Evolutionary conservation across 2,113 vertebrate species (phyloP), one percentile per base, ranked within the genome.

Genomic region (Oncorhynchus tshawytscha): DNA sequence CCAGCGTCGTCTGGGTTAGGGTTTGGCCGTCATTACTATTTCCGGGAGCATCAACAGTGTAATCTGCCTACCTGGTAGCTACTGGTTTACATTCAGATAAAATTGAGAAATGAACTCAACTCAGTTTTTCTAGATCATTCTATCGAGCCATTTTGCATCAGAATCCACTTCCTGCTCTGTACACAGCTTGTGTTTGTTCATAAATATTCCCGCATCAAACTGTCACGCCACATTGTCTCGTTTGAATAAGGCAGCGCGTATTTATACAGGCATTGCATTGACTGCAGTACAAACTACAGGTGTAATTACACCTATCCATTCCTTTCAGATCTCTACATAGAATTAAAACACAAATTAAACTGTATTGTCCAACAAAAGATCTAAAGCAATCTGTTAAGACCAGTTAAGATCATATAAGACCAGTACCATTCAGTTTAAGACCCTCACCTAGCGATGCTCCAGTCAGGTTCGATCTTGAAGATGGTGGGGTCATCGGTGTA

Each of bases 401-500:
- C 39, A 3, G 8, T 11, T 12, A 45, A 45, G 39, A 39, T 2
- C 34, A 39, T 31, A 31, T 31, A 31, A 31, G 31, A 34, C 39
- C 34, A 1, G 16, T 20, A 25, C 62, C n/a, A 48, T 1, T 2
- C 18, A 3, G 29, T 15, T 68, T 2, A 45, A 45, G 39, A 45
- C 29, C 29, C 51, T 86, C 78, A 99, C 98, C 97, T 99, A 91
- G 94, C 95, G 62, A 99, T 99, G 88, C 95, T 99, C 97, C 98
- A 99, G 82, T 98, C 96, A 0, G 98, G 98, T 67, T 99, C 98
- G 0, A 99, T 97, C 90, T 92, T 96, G 72, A 96, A 92, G 86
- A 99, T 92, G 78, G 95, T 98, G 71, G 98, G 98, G 79, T 99
- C 98, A n/a, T 97, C 96, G 0, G 96, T 97, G 89, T 99, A 99